Percentiles rank a stretch among this genome's conserved stretches.
Conservation (phyloP, 2,113 vertebrate species). For the Megalops atlanticus region DNA sequence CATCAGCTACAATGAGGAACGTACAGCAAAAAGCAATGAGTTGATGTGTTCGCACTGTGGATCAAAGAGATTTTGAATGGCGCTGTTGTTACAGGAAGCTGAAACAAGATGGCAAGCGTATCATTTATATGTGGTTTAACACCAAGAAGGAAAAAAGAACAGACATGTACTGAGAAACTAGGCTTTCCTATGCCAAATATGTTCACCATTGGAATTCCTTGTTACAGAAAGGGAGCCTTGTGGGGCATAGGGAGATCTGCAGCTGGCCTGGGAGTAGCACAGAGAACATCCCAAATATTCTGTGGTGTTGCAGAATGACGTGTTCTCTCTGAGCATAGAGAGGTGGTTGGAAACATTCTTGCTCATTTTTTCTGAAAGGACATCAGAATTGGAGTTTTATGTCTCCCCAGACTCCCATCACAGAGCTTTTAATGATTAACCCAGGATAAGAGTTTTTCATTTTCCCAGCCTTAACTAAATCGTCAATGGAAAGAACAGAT, state of each 20-base stretch:
- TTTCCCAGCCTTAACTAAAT: constrained; percentile 31
- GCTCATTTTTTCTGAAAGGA: constrained; percentile 23
- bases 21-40: background rate
- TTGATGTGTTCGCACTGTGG: background rate
- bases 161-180: no score
- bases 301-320: background rate
- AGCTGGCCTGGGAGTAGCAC: background rate
- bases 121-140: background rate
- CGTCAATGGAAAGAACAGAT: background rate
- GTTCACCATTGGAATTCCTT: background rate
- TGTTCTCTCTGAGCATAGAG: background rate
- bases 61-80: background rate
- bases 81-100: background rate
- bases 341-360: background rate
- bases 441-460: constrained; percentile 29
- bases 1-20: background rate
- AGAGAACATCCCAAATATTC: background rate
- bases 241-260: background rate
- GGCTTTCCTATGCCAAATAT: background rate
- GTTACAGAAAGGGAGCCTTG: background rate
- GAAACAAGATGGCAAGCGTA: background rate
- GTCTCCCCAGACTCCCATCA: background rate
- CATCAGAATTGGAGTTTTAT: background rate
- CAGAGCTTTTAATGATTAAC: constrained; percentile 5
- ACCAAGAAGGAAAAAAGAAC: background rate